These are phyloP conservation scores for Eupithecia abbreviata DNA, from an alignment of 2,888 invertebrate species.

Conservation along the genomic window DNA sequence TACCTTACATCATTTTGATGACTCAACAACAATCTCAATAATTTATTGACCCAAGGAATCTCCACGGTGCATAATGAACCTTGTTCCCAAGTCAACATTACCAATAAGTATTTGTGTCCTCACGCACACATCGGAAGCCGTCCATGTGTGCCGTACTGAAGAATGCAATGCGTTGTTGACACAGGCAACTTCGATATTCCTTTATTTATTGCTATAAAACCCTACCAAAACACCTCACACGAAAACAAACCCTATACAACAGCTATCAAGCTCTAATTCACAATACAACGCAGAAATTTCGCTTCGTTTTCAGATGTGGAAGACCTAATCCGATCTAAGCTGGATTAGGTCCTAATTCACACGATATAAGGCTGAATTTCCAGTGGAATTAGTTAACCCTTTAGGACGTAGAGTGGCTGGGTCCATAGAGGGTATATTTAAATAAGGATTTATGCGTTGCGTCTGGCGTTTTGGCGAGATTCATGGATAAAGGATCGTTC, in stretches of 20 bases:
- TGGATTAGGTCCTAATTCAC: slow-evolving; percentile 50
- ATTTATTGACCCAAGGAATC: slow-evolving; percentile 31
- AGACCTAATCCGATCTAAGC: slow-evolving; percentile 42
- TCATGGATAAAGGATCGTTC: slow-evolving; percentile 75
- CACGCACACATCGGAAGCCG: slow-evolving; percentile 58
- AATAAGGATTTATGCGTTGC: slow-evolving; percentile 83
- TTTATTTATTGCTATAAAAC: slow-evolving; percentile 84
- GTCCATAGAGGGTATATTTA: slow-evolving; percentile 73
- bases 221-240: slow-evolving; percentile 48
- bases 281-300: slow-evolving; percentile 42
- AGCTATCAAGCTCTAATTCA: slow-evolving; percentile 31
- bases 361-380: slow-evolving; percentile 49
- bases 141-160: slow-evolving; percentile 65
- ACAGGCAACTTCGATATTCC: slow-evolving; percentile 83
- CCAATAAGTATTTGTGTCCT: slow-evolving; percentile 80
- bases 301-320: slow-evolving; percentile 49
- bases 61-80: slow-evolving; percentile 49
- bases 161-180: slow-evolving; percentile 84
- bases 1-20: slow-evolving; percentile 12
- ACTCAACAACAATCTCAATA: slow-evolving; percentile 21
- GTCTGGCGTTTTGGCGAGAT: slow-evolving; percentile 83
- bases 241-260: slow-evolving; percentile 45
- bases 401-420: slow-evolving; percentile 52
- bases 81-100: slow-evolving; percentile 78
- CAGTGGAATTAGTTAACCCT: slow-evolving; percentile 35